These are phyloP conservation scores for Microtus montanus DNA, from an alignment of 2,113 vertebrate genomes.

Conservation along the genomic window DNA sequence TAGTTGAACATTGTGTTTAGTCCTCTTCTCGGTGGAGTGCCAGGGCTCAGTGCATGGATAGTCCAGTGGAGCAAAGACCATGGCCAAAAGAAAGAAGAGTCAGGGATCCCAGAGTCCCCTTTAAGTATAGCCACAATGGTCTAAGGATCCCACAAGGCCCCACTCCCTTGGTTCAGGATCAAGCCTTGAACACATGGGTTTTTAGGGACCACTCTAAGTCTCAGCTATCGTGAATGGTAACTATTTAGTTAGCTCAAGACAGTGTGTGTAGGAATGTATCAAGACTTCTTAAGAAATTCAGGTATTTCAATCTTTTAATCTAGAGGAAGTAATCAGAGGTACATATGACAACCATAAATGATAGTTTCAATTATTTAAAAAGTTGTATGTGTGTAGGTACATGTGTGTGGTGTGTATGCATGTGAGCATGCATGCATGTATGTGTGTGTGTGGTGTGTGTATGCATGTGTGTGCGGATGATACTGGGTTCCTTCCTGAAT, in stretches of 20 bases:
- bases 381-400: neutral
- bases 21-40: neutral
- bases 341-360: neutral
- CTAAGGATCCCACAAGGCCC: accelerated
- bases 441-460: neutral
- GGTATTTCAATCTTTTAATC: neutral
- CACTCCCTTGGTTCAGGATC: too few relatives aligned
- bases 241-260: neutral
- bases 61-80: neutral
- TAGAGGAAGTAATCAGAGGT: neutral
- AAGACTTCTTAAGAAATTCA: neutral
- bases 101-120: neutral
- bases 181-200: neutral
- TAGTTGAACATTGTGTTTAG: neutral
- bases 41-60: neutral
- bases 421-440: neutral
- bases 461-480: neutral
- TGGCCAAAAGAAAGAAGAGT: neutral
- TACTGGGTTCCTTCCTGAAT: neutral
- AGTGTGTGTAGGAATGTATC: neutral
- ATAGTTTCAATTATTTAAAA: neutral
- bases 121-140: neutral
- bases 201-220: neutral
- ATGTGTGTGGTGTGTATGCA: neutral
- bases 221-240: neutral